Evolutionary conservation across 2,888 invertebrate genomes (phyloP), one percentile per base, ranked within the genome.

Genomic region (Sabatieria punctata): DNA sequence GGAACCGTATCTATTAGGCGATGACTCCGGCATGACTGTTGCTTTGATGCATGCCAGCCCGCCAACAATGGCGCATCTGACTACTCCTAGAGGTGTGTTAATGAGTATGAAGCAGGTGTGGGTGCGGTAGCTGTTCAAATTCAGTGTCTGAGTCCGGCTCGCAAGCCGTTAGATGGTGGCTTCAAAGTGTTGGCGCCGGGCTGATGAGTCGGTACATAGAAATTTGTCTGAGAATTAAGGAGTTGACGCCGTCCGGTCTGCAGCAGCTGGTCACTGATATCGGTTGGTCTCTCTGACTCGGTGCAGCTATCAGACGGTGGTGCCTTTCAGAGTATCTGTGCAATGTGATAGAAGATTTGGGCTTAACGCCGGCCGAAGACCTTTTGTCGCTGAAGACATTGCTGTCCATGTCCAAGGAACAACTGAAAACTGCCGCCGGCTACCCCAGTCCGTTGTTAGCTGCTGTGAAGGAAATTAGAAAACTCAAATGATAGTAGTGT

Each of bases 181-280:
- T 85, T 43, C 77, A 77, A 43, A 75, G 80, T 23, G 74, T 84
- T 18, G 79, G 81, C 0, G 73, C 76, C 52, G 79, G 78, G 54
- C 79, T 78, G 35, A 82, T 82, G 66, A 77, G 78, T 54, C 71
- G 75, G 54, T 82, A 80, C 60, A 74, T 77, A 51, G 80, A 81
- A 56, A 77, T 78, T 57, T 79, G 83, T 44, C 66, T 82, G 45
- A 76, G 77, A 49, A 79, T 84, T 47, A 74, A 73, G 49, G 75
- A 78, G 45, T 63, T 84, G 23, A 76, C 75, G 33, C 67, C 74
- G 15, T 71, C 75, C 30, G 78, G 79, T 30, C 77, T 80, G 44
- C 78, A 79, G 55, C 85, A 85, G 64, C 72, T 85, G 1, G 75
- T 80, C 1, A 80, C 80, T 48, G 85, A 85, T 65, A 82, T 85